Base-by-base conservation (phyloP, 2,113 vertebrate species). In the Sinocyclocheilus anshuiensis region DNA sequence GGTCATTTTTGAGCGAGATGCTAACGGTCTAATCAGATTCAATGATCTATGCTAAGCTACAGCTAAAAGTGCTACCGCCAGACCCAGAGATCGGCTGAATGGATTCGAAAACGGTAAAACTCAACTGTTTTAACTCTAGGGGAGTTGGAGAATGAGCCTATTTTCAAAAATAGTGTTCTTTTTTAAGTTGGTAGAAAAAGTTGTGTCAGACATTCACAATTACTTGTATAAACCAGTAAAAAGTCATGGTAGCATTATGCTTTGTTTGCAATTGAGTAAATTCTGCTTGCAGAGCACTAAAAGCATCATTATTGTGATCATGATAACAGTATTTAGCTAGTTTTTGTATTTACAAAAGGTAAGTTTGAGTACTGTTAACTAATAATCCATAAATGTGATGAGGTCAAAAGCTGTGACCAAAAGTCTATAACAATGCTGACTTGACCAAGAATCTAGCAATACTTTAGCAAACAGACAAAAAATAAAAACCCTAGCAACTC, bases 331-430 rank as follows among this genome's bases (percentile, higher is more conserved):
- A 33, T 55, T 26, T 0, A 22, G 59, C 12, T 24, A 42, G 57
- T 81, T n/a, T 24, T 45, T 74, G 33, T 33, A 36, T 79, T 39
- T 6, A n/a, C n/a, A 42, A 81, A 82, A 69, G 24, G 9, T 50
- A 24, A 20, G 9, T 69, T 20, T 10, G 6, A 42, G 36, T 18
- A 16, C 57, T 26, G 39, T 82, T 45, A 77, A 77, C 45, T 39
- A 53, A 65, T 67, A 48, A 71, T 83, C 45, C 0, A 29, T 83
- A 36, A 53, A 18, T n/a, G 63, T 83, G 24, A 83, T 67, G 63
- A 50, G 24, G 45, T 29, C 45, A 48, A 81, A 65, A 6, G 57
- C 33, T 39, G 12, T 42, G 39, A 45, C 16, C 79, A 65, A 29
- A 81, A 61, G 59, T 83, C 45, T 55, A 16, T 45, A 42, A 63